Conservation (phyloP, 2,797 vertebrate species). For the Pseudochaenichthys georgianus region DNA sequence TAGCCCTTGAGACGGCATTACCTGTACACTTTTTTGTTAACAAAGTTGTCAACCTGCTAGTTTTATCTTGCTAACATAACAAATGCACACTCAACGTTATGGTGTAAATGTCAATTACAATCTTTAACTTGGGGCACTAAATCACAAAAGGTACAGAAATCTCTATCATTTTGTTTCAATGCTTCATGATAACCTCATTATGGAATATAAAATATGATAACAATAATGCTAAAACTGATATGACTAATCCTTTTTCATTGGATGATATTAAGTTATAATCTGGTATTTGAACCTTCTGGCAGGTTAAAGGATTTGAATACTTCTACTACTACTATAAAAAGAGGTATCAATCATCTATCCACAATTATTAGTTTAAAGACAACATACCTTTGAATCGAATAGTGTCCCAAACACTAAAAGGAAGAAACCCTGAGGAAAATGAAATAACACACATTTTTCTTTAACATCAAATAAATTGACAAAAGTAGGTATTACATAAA, state of each 20-base stretch:
- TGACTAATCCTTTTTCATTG: background rate
- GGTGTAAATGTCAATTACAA: too few species aligned
- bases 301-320: background rate
- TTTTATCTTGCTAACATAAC: too few species aligned
- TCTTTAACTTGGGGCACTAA: too few species aligned
- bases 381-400: constrained; percentile 80
- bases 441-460: constrained; percentile 23
- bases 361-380: background rate
- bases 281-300: background rate
- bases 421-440: constrained; percentile 84
- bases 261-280: background rate
- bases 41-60: too few species aligned
- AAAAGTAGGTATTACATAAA: background rate
- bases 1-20: too few species aligned
- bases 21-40: too few species aligned
- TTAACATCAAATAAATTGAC: background rate
- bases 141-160: too few species aligned
- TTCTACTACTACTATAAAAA: background rate
- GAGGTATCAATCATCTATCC: background rate
- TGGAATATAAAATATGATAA: too few species aligned
- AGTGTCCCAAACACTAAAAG: constrained; percentile 83
- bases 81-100: too few species aligned
- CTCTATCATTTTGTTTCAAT: too few species aligned
- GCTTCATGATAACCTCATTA: too few species aligned
- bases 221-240: background rate